These are phyloP conservation scores for Corythaixoides concolor DNA, from an alignment of 2,113 vertebrate genomes.

Conservation along the genomic window DNA sequence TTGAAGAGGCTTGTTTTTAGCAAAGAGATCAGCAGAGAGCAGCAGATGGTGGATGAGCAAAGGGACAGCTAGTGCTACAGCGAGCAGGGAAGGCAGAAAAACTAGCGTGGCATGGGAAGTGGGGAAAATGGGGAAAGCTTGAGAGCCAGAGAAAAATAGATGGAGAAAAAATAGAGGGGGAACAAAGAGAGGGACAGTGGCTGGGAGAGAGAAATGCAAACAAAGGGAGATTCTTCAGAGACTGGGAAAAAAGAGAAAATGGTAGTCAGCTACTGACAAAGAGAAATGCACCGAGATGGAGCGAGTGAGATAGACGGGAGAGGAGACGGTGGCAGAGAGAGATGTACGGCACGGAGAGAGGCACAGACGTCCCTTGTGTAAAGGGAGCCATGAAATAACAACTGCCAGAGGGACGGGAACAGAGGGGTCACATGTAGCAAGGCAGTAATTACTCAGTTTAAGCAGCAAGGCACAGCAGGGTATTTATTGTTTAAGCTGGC, in stretches of 20 bases:
- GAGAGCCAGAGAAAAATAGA: not conserved
- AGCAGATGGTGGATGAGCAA: slow-evolving; percentile 47
- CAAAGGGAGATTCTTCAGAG: not conserved
- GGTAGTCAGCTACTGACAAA: not conserved
- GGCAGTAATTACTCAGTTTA: slow-evolving; percentile 47
- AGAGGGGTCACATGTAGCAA: slow-evolving; percentile 18
- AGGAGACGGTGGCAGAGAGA: not conserved
- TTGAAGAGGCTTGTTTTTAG: slow-evolving; percentile 53
- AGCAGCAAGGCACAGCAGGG: slow-evolving; percentile 50
- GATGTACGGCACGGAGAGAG: not conserved
- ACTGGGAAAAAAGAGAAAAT: not conserved
- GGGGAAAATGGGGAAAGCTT: not conserved
- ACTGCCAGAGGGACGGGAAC: slow-evolving; percentile 28
- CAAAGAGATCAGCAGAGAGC: slow-evolving; percentile 22
- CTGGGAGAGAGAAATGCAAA: not conserved
- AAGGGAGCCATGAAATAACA: slow-evolving; percentile 29
- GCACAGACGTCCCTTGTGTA: not conserved
- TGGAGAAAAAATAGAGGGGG: not conserved
- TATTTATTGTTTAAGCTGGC: slow-evolving; percentile 55
- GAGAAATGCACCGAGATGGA: not conserved
- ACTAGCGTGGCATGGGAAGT: not conserved
- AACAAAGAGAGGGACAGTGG: not conserved
- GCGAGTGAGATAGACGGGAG: accelerated
- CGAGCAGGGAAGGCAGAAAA: not conserved
- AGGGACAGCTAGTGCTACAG: not conserved